Evolutionary conservation across 2,113 vertebrate species (phyloP), one percentile per base, ranked within the genome.

Genomic region (Chionis minor): DNA sequence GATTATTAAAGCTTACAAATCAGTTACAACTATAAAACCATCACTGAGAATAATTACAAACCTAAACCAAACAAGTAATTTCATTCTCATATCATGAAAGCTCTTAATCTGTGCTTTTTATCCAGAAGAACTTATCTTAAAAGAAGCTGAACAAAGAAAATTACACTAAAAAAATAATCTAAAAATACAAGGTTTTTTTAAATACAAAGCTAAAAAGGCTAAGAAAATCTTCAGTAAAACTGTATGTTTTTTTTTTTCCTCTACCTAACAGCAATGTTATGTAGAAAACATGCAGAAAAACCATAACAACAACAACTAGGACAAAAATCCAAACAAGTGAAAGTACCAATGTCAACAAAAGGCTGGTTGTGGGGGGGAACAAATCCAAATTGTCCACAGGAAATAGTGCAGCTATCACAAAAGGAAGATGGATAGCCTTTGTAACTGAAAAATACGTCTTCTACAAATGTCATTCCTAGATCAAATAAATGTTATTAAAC

Each of bases 1-100:
- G 77, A 91, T 91, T 92, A 81, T 81, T 87, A 86, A 89, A 65
- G 58, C 73, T 92, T 94, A 81, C 73, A 91, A 89, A 94, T 81
- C 81, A 79, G 52, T 94, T 92, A 74, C 73, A 96, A 75, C 33
- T 85, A 87, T 47, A 52, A 96, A 91, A 56, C 47, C 33, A 59
- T 44, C n/a, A 26, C 47, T 1, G 15, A 86, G 38, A 86, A 78
- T 74, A 92, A 84, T 81, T 89, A 71, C 45, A 51, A 83, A 63
- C 75, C 45, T 70, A 83, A 90, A 92, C 44, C 59, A 95, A 96
- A 94, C 83, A 91, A 44, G 23, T 45, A 0, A 58, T 63, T 91
- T 81, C 20, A 52, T 83, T 78, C 35, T 62, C 6, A 1, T 58
- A 47, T 19, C 17, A 27, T 12, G n/a, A 81, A 87, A 71, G 59